Evolutionary conservation across 1,140 invertebrate genomes (phyloP), one percentile per base, ranked within the genome.

Genomic region (Drosophila kikkawai): DNA sequence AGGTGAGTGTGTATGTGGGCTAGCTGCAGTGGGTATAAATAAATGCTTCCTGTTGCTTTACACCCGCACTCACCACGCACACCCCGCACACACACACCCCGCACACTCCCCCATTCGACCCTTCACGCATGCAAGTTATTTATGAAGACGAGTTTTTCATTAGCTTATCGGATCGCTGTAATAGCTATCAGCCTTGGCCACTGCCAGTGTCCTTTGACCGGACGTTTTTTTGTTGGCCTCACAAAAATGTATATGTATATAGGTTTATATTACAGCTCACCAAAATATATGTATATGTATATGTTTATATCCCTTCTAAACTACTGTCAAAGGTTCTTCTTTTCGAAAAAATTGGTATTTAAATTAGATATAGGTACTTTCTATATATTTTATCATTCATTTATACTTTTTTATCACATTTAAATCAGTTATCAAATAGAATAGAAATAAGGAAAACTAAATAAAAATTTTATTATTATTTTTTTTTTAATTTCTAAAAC

Each of bases 61-160:
- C 64, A 69, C 66, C 11, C 66, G 13, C 26, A 63, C 64, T 37
- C 6, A 12, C 19, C 51, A 71, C 48, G 36, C 66, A 63, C 51
- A 56, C 48, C 9, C 26, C 15, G 0, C 26, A 19, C 50, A 34
- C 29, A 64, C 41, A 0, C 50, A 34, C 50, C 51, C 50, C 8
- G 8, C 0, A 4, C 17, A 5, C 19, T 9, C 34, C 37, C 51
- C 36, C 51, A 34, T 36, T 53, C 51, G 36, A 32, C 51, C 53
- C 47, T n/a, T 59, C 48, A 57, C 59, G 67, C 53, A 55, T 64
- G 48, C 58, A 45, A 47, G 79, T 82, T 82, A 82, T 82, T 82
- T 82, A 82, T 82, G 75, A 45, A 51, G 50, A 69, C 15, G 64
- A 59, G 32, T 82, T 82, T 82, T 75, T 82, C 80, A 79, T 82